These are phyloP conservation scores for Hirundichthys speculiger DNA, from an alignment of 2,113 vertebrate genomes.

Conservation along the genomic window DNA sequence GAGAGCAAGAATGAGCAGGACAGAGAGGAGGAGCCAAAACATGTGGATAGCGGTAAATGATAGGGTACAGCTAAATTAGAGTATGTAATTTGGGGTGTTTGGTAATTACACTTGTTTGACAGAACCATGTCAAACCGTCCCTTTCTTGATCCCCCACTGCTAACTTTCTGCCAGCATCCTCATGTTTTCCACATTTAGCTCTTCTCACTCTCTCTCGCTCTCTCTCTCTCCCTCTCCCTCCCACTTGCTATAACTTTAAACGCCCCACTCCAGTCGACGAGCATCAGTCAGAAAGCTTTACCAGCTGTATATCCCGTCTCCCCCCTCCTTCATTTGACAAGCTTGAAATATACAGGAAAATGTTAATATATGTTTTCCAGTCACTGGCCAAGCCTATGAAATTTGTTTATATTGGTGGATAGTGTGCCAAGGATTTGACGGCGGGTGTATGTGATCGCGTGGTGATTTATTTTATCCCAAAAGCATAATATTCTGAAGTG, in stretches of 20 bases:
- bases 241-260: constrained; percentile 57
- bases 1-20: constrained; percentile 44
- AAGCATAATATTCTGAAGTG: constrained; percentile 66
- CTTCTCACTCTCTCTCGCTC: constrained; percentile 54
- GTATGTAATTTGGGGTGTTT: constrained; percentile 81
- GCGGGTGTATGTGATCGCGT: constrained; percentile 58
- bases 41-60: constrained; percentile 76
- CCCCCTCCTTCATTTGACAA: constrained; percentile 55
- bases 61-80: constrained; percentile 77
- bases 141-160: constrained; percentile 65
- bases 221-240: constrained; percentile 30
- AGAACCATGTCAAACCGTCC: constrained; percentile 74
- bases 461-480: constrained; percentile 74
- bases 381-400: constrained; percentile 59
- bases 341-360: constrained; percentile 72
- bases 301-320: constrained; percentile 58
- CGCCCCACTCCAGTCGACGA: constrained; percentile 47
- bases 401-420: constrained; percentile 63
- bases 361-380: constrained; percentile 71
- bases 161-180: constrained; percentile 55
- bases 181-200: constrained; percentile 79
- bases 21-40: constrained; percentile 54
- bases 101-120: constrained; percentile 79
- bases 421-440: constrained; percentile 56
- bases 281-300: constrained; percentile 73